Percentiles rank a stretch among this genome's conserved stretches.
These are phyloP conservation scores for Percopsis omiscomaycus DNA, from an alignment of 2,797 vertebrate species.

Conservation along the genomic window DNA sequence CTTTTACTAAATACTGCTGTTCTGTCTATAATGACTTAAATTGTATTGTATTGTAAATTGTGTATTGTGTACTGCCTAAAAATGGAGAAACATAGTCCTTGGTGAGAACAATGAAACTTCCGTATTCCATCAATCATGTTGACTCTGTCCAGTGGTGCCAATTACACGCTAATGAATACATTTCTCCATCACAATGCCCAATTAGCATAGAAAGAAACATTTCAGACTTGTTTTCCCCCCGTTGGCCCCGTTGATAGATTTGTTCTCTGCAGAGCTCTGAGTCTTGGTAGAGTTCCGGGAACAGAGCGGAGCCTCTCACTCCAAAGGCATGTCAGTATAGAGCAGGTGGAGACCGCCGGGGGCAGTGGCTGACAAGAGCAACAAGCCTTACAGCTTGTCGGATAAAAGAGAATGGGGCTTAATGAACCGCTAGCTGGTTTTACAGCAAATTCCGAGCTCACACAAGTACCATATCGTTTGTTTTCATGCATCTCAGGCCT, in stretches of 20 bases:
- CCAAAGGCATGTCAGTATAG: slow-evolving; percentile 45
- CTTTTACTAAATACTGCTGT: too few species aligned
- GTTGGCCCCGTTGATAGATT: slow-evolving; percentile 7
- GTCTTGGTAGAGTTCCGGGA: slow-evolving; percentile 42
- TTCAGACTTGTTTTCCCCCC: slow-evolving; percentile 3
- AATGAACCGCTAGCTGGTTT: slow-evolving; percentile 64
- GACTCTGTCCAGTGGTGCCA: background rate
- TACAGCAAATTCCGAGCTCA: slow-evolving; percentile 43
- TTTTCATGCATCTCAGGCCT: slow-evolving; percentile 29
- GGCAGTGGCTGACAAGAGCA: slow-evolving; percentile 57
- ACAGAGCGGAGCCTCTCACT: slow-evolving; percentile 46
- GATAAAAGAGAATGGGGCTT: slow-evolving; percentile 63
- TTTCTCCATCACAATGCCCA: background rate
- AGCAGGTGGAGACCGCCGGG: slow-evolving; percentile 52
- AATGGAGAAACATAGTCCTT: too few species aligned
- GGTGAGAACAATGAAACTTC: background rate
- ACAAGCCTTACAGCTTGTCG: slow-evolving; percentile 51
- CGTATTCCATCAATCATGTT: background rate
- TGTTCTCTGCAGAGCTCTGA: slow-evolving; percentile 25
- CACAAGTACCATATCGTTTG: slow-evolving; percentile 37
- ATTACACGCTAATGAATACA: background rate
- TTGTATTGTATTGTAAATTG: too few species aligned
- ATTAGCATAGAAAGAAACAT: slow-evolving; percentile 1
- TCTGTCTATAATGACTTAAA: too few species aligned
- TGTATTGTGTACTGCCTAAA: too few species aligned